phyloP scores from a whole-genome alignment of 2,888 invertebrate genomes.

The Germaria angustata region DNA sequence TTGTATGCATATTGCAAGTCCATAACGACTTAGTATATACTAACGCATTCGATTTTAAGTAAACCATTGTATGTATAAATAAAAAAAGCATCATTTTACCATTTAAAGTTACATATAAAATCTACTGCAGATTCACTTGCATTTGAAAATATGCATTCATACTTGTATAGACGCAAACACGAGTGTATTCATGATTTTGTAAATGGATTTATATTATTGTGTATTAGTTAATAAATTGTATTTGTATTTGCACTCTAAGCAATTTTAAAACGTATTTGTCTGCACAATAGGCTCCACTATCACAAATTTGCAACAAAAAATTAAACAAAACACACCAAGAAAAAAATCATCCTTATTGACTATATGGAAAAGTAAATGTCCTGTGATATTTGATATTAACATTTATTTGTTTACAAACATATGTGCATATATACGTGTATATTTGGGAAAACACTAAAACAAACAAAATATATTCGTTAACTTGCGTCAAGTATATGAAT shows the following conservation, averaged over 20 bases:
- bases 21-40: constrained; percentile 8
- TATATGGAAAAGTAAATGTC: constrained; percentile 42
- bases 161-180: too few relatives aligned
- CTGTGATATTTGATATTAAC: constrained; percentile 59
- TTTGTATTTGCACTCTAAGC: constrained; percentile 61
- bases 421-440: background rate
- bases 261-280: constrained; percentile 17
- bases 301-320: background rate
- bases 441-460: background rate
- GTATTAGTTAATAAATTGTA: constrained; percentile 64
- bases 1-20: background rate
- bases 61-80: background rate
- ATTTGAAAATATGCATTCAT: background rate
- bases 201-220: background rate
- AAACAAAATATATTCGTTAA: background rate
- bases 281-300: background rate
- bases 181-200: too few relatives aligned
- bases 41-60: background rate
- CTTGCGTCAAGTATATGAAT: background rate
- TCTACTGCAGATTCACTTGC: constrained; percentile 14
- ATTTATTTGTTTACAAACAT: constrained; percentile 56
- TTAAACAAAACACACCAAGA: background rate
- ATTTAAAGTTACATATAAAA: constrained; percentile 18
- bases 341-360: constrained; percentile 3
- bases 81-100: constrained; percentile 6